These are phyloP conservation scores for Hyposoter didymator DNA, from an alignment of 2,888 invertebrate species.

Conservation along the genomic window DNA sequence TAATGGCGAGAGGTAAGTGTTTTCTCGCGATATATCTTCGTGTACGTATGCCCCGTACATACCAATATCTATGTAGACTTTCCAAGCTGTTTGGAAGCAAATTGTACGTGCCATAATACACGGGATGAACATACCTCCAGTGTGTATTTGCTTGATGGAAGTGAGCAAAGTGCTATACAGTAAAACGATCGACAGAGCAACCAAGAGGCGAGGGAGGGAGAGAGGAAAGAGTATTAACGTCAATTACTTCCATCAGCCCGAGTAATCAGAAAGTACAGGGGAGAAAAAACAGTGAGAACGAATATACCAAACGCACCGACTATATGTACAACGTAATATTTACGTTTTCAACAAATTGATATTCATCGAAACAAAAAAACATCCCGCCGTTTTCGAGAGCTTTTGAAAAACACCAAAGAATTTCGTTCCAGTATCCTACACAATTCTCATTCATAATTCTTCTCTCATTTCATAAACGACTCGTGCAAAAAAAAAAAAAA, in stretches of 20 bases:
- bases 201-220: conserved; percentile 1
- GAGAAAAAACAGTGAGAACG: conserved; percentile 28
- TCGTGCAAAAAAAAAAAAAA: too few relatives aligned
- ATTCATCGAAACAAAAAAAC: neutral
- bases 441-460: too few relatives aligned
- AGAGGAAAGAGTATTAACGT: conserved; percentile 67
- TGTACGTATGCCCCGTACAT: neutral
- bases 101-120: conserved; percentile 52
- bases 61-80: conserved; percentile 38
- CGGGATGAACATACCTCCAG: conserved; percentile 44
- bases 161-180: conserved; percentile 41
- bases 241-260: conserved; percentile 70
- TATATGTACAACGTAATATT: neutral
- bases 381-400: neutral
- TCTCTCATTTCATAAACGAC: too few relatives aligned
- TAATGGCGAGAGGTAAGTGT: conserved; percentile 62
- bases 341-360: conserved; percentile 7
- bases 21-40: conserved; percentile 44
- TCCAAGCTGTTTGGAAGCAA: conserved; percentile 50
- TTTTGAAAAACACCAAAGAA: neutral
- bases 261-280: conserved; percentile 67
- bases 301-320: conserved; percentile 36
- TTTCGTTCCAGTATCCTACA: neutral
- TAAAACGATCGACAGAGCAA: conserved; percentile 13
- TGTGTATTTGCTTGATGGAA: conserved; percentile 42